Evolutionary conservation across 1,140 invertebrate species (phyloP), one percentile per base, ranked within the genome.

Genomic region (Glossosoma conforme): DNA sequence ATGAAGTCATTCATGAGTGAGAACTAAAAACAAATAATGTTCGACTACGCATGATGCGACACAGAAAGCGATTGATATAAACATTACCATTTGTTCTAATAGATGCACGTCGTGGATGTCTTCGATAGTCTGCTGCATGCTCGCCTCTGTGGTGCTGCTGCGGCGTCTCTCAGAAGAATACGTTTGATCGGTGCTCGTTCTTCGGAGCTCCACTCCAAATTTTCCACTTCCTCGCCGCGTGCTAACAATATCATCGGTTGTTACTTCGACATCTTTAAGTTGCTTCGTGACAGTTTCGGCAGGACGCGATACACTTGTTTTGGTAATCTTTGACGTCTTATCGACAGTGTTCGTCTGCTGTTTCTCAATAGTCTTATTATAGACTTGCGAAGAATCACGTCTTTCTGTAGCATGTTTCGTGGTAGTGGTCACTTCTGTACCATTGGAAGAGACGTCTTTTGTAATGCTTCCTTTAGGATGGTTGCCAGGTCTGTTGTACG

Each of bases 21-120:
- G 3, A 33, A 33, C 15, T 6, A 47, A 37, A 47, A 38, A 36
- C 6, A 28, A 28, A 44, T 30, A n/a, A 37, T 37, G 33, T 17
- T 3, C 17, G n/a, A 18, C 15, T 37, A 10, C 13, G 14, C 18
- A 38, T 5, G 17, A 3, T 38, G 3, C n/a, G 32, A n/a, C 32
- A 33, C 3, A 33, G 3, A 17, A 15, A 38, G 19, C 17, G 19
- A 17, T 3, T 38, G 8, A 38, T 38, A 17, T 11, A 38, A 14
- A 38, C 9, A n/a, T 72, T 66, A 84, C 81, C 72, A 86, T 76
- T 70, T 77, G 71, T 67, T 87, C 85, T 35, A 88, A 68, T 47
- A 83, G 64, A 60, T 77, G 72, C 45, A 87, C 60, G 56, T 86
- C 83, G 52, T 78, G 83, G 49, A 87, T 85, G 51, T 84, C 79